Conservation (phyloP, 2,888 invertebrate species). For the Cepaea hortensis region DNA sequence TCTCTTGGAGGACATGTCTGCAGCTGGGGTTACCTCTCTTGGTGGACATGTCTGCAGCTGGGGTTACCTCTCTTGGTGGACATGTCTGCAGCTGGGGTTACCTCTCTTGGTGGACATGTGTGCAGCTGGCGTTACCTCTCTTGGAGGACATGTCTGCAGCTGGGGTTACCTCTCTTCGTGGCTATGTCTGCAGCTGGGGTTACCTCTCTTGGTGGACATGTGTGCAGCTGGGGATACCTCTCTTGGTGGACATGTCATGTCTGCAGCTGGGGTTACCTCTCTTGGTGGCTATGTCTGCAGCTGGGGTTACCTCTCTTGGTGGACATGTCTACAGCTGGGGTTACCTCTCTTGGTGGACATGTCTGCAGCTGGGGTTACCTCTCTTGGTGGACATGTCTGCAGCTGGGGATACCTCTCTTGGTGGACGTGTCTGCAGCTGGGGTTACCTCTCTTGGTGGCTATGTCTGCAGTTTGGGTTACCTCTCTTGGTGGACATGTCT, state of each 20-base stretch:
- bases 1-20: conserved; percentile 69
- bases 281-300: conserved; percentile 69
- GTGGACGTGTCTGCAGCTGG: conserved; percentile 68
- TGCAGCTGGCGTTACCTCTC: conserved; percentile 67
- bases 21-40: conserved; percentile 66
- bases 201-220: conserved; percentile 71
- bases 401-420: conserved; percentile 67
- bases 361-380: conserved; percentile 64
- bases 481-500: conserved; percentile 70
- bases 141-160: conserved; percentile 69
- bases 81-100: conserved; percentile 65
- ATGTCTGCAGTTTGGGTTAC: conserved; percentile 63
- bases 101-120: conserved; percentile 71
- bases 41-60: conserved; percentile 69
- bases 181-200: conserved; percentile 66
- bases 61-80: conserved; percentile 72
- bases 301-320: conserved; percentile 70
- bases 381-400: conserved; percentile 70
- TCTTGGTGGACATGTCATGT: conserved; percentile 71
- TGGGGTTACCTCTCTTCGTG: conserved; percentile 70
- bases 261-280: conserved; percentile 65
- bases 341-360: conserved; percentile 71
- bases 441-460: conserved; percentile 72
- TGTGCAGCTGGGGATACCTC: conserved; percentile 63
- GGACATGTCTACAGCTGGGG: conserved; percentile 67